phyloP scores from a whole-genome alignment of 1,140 invertebrate genomes.

The Drosophila repletoides region DNA sequence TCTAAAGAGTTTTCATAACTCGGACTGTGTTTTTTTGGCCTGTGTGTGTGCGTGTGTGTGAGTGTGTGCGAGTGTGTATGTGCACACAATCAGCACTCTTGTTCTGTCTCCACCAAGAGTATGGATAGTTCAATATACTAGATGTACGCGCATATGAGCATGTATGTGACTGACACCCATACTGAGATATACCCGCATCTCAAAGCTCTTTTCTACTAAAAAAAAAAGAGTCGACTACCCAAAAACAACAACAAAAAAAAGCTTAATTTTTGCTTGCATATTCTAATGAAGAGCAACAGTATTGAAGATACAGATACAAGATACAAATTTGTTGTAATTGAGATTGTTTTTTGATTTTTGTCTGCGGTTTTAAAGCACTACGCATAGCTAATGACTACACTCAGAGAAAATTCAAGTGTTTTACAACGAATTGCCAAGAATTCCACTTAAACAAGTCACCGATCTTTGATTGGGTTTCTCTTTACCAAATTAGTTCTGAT shows the following conservation, averaged over 20 bases:
- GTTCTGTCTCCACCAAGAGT: conserved; percentile 26
- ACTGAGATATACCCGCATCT: not conserved
- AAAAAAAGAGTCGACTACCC: conserved; percentile 12
- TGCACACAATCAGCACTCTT: conserved; percentile 34
- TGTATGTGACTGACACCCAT: conserved; percentile 9
- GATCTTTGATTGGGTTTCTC: no score
- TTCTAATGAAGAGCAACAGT: conserved; percentile 32
- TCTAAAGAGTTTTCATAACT: conserved; percentile 48
- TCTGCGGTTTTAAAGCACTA: not conserved
- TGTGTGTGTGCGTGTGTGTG: conserved; percentile 2
- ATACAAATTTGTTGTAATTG: conserved; percentile 28
- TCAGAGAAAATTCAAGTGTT: no score
- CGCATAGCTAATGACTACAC: conserved; percentile 32
- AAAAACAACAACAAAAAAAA: conserved; percentile 5
- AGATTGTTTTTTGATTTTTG: conserved; percentile 25
- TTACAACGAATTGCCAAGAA: no score
- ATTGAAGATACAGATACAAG: conserved; percentile 23
- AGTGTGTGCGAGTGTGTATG: conserved; percentile 1
- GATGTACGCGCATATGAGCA: not conserved
- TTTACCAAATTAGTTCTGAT: no score
- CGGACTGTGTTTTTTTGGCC: no score
- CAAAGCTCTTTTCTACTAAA: conserved; percentile 7
- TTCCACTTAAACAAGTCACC: no score
- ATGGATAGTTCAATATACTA: conserved; percentile 27
- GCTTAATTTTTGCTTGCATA: not conserved